Conservation (phyloP, 2,113 vertebrate species). For the Dolichotis patagonum region DNA sequence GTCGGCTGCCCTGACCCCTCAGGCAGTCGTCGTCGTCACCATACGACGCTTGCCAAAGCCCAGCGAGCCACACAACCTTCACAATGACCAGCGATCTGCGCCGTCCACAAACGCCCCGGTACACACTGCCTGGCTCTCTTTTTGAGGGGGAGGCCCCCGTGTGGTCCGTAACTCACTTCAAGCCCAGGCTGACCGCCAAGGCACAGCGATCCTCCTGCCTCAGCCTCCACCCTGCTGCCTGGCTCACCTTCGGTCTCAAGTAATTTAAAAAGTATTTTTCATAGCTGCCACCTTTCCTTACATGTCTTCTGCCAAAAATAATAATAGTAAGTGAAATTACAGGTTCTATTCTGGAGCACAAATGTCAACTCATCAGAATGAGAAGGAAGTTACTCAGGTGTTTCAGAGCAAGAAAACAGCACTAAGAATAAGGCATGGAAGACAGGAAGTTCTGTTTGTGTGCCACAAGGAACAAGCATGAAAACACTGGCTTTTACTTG, state of each 20-base stretch:
- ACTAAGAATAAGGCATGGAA: background rate
- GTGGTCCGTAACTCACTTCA: too few species aligned
- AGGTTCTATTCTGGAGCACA: background rate
- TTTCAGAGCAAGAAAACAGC: background rate
- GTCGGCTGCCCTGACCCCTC: background rate
- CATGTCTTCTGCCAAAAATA: background rate
- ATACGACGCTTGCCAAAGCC: background rate
- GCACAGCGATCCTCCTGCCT: background rate
- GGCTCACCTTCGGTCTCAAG: background rate
- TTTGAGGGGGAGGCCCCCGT: too few species aligned
- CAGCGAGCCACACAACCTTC: background rate
- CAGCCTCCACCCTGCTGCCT: background rate
- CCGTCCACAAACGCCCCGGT: background rate
- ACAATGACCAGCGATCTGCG: background rate
- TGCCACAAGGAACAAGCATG: background rate
- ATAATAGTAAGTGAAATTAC: background rate
- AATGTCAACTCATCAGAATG: background rate
- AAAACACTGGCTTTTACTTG: background rate
- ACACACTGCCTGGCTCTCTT: background rate
- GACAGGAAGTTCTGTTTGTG: background rate
- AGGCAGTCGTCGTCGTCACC: background rate
- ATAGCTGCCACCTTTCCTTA: background rate
- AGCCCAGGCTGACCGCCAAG: background rate
- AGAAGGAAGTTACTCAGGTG: background rate
- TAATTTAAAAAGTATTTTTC: conserved; percentile 8